phyloP scores from a whole-genome alignment of 2,888 invertebrate species.

The Spodoptera picta region DNA sequence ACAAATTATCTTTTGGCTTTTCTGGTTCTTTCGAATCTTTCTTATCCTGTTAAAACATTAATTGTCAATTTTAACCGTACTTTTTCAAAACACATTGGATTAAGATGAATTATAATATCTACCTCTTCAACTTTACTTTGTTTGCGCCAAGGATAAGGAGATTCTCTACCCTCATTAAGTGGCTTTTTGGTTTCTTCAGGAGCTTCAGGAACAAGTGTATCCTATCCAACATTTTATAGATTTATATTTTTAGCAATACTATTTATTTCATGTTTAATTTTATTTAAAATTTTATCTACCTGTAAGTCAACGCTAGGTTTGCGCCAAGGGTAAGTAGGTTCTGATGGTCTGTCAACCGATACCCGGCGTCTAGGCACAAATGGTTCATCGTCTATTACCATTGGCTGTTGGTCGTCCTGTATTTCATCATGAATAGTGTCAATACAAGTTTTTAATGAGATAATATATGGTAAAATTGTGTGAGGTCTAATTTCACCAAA shows the following conservation, averaged over 20 bases:
- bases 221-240: conserved; percentile 33
- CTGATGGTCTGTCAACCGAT: conserved; percentile 50
- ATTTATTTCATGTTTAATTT: background rate
- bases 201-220: conserved; percentile 18
- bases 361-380: conserved; percentile 35
- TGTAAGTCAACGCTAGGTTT: conserved; percentile 42
- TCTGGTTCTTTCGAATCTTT: conserved; percentile 39
- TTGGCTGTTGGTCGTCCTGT: conserved; percentile 39
- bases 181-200: conserved; percentile 25
- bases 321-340: conserved; percentile 53
- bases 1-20: conserved; percentile 40
- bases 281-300: conserved; percentile 35
- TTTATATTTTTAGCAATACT: background rate
- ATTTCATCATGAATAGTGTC: conserved; percentile 6
- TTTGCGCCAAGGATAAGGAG: conserved; percentile 44
- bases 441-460: background rate
- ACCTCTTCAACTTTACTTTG: conserved; percentile 51
- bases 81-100: too few relatives aligned
- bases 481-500: too few relatives aligned
- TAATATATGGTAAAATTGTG: background rate
- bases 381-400: conserved; percentile 40
- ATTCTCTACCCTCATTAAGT: conserved; percentile 39
- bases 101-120: conserved; percentile 14
- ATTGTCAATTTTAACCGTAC: background rate
- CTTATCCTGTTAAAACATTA: conserved; percentile 42